Base-by-base conservation (phyloP, 2,113 vertebrate species). In the Tyrannus savana region DNA sequence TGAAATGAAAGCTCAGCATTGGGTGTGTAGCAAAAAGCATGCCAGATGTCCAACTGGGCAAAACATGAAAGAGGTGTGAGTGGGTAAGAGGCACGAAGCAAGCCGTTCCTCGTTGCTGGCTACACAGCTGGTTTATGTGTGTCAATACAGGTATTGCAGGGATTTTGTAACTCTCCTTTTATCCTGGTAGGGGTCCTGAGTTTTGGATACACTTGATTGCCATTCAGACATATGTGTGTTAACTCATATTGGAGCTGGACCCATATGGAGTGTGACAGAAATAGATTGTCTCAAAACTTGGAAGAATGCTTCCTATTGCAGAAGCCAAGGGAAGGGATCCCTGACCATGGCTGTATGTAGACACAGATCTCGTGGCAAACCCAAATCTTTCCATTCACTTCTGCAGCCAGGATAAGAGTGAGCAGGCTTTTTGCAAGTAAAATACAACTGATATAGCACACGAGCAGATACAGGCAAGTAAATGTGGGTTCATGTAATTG, bases 21-120 rank as follows among this genome's bases (percentile, higher is more conserved):
- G 95, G 94, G 96, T 89, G 96, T 96, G 95, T 94, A 93, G 77
- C 44, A 94, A 91, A 95, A 95, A 92, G 69, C 68, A 95, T 55
- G 71, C 91, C 94, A 96, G 89, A 94, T 95, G 95, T 95, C 93
- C 95, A 95, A 87, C 95, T 96, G 96, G 96, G 96, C 96, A 96
- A 89, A 96, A 95, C 95, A 93, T 96, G 84, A 97, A 97, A 96
- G 95, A 94, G 67, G 55, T 89, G 46, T 87, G 89, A 97, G 91
- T 95, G 89, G 94, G 93, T 94, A 96, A 85, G 89, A 97, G 94
- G 93, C 87, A 85, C 1, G 1, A 94, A 96, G 89, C 84, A 93
- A 95, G 84, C 89, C 93, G 89, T 97, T 96, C 95, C 81, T 95
- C 62, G 0, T 68, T 93, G 62, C 84, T 94, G 89, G 81, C 89